Evolutionary conservation across 2,797 vertebrate genomes (phyloP).

Genomic region (Cynopterus sphinx): DNA sequence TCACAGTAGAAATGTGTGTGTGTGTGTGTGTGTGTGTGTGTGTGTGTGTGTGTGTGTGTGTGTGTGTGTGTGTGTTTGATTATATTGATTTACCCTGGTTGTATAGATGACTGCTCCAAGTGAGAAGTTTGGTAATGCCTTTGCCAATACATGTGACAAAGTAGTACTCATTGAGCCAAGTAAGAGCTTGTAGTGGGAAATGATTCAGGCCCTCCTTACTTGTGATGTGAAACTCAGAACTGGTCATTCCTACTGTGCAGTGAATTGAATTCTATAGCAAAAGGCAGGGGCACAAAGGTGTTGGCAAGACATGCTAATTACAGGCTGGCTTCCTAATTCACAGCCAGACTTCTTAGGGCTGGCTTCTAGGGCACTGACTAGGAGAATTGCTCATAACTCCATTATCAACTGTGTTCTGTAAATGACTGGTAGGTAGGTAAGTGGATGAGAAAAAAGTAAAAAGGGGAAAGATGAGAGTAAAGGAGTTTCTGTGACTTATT

Average conservation of each 20-base stretch:
- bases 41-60: not conserved
- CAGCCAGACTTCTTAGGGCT: not conserved
- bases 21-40: not conserved
- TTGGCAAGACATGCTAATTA: not conserved
- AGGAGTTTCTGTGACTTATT: not conserved
- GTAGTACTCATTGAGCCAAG: not conserved
- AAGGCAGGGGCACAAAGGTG: not conserved
- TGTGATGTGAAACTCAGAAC: not conserved
- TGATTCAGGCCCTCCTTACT: not conserved
- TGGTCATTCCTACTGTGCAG: not conserved
- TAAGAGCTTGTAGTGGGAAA: not conserved
- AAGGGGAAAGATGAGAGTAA: not conserved
- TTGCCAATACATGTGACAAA: not conserved
- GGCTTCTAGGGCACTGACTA: not conserved
- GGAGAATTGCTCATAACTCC: not conserved
- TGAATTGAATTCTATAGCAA: not conserved
- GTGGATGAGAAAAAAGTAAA: too few species aligned
- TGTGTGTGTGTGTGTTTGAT: not conserved
- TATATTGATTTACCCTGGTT: not conserved
- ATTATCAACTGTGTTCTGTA: not conserved
- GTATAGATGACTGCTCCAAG: not conserved
- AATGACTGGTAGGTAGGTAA: not conserved
- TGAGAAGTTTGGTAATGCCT: constrained; percentile 33
- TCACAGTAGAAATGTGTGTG: not conserved
- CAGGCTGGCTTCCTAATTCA: not conserved